These are phyloP conservation scores for Malurus leucopterus DNA, from an alignment of 2,797 vertebrate genomes.

Conservation along the genomic window DNA sequence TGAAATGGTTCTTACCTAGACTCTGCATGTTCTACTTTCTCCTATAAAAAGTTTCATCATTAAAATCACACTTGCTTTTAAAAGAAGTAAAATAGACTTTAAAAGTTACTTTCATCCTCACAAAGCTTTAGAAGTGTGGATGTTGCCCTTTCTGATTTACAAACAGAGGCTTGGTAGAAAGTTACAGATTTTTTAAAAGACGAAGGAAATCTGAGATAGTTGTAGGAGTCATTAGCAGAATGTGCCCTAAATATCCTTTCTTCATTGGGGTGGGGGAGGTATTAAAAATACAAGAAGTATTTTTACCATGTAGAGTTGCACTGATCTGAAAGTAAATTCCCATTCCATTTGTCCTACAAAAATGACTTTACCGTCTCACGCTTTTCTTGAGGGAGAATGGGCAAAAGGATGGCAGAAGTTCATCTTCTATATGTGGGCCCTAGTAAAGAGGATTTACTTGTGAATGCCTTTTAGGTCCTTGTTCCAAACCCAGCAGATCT, in stretches of 20 bases:
- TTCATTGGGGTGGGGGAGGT: rapidly evolving
- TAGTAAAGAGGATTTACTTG: not conserved
- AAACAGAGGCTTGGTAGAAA: not conserved
- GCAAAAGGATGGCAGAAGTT: not conserved
- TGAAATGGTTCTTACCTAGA: not conserved
- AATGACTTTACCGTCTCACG: not conserved
- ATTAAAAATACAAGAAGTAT: not conserved
- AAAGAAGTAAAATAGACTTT: not conserved
- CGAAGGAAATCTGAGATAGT: not conserved
- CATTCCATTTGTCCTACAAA: not conserved
- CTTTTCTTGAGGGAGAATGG: not conserved
- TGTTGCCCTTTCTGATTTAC: not conserved
- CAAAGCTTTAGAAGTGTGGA: not conserved
- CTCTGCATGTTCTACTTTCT: not conserved
- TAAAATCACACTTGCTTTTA: not conserved
- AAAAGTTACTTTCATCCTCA: not conserved
- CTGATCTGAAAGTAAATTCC: not conserved
- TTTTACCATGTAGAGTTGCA: not conserved
- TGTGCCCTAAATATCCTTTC: not conserved
- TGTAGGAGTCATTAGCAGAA: not conserved
- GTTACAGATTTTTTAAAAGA: not conserved
- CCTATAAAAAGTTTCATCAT: not conserved
- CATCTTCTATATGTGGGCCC: not conserved
- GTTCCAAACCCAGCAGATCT: not conserved
- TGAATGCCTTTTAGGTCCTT: not conserved